Conservation (phyloP, 2,888 invertebrate genomes). For the Callyntrura guangdongensis region DNA sequence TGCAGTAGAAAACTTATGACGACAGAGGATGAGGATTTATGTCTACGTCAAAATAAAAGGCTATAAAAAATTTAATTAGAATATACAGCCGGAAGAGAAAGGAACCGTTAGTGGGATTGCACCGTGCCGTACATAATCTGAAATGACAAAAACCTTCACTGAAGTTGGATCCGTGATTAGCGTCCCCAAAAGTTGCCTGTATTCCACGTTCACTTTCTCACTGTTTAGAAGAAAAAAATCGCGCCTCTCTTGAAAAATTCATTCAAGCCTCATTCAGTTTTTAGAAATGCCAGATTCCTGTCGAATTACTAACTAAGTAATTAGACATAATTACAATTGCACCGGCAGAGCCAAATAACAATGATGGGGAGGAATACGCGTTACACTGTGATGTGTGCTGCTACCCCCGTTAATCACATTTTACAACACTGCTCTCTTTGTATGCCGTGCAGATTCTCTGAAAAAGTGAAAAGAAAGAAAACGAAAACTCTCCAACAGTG, state of each 20-base stretch:
- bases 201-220: constrained; percentile 56
- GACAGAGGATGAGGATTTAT: too few relatives aligned
- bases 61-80: too few relatives aligned
- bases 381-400: background rate
- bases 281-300: constrained; percentile 36
- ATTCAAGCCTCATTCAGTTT: constrained; percentile 46
- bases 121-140: too few relatives aligned
- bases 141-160: too few relatives aligned
- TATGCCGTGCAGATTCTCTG: background rate
- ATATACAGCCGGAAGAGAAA: too few relatives aligned
- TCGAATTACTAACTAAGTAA: constrained; percentile 64
- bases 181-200: too few relatives aligned
- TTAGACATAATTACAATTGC: constrained; percentile 60
- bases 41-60: too few relatives aligned
- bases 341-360: constrained; percentile 18
- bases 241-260: background rate
- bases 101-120: too few relatives aligned
- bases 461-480: constrained; percentile 35
- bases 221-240: background rate
- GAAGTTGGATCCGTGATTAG: too few relatives aligned
- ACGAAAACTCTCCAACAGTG: background rate
- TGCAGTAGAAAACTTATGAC: too few relatives aligned
- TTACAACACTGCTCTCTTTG: constrained; percentile 39
- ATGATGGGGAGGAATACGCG: background rate
- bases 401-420: background rate